A percentile compares a stretch with the other conserved stretches of the same genome.
phyloP scores from a whole-genome alignment of 2,797 vertebrate species.

The Alauda arvensis region DNA sequence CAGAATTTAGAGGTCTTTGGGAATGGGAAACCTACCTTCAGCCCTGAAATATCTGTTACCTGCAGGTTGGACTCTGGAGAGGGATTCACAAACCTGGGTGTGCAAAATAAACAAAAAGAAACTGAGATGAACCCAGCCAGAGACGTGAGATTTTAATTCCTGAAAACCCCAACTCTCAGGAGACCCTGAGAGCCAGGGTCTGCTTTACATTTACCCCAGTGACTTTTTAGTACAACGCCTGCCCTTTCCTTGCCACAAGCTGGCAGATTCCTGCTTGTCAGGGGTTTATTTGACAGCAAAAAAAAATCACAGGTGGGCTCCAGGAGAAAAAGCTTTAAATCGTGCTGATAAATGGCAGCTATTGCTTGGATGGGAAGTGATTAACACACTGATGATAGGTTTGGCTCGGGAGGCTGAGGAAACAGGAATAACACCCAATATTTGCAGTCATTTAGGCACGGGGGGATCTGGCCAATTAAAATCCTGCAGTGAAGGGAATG shows the following conservation, averaged over 20 bases:
- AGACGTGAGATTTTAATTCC: neutral
- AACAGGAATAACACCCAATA: neutral
- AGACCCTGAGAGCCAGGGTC: neutral
- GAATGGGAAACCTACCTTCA: neutral
- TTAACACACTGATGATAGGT: neutral
- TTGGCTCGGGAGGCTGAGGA: neutral
- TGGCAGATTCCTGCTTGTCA: neutral
- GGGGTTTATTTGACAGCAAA: neutral
- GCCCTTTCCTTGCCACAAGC: neutral
- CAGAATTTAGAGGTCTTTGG: neutral
- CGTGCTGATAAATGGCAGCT: neutral
- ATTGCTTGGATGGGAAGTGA: neutral
- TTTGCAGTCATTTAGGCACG: neutral
- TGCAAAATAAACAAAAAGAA: neutral
- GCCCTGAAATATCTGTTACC: neutral
- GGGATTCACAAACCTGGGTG: neutral
- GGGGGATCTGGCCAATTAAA: conserved; percentile 40
- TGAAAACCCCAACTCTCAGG: rapidly evolving
- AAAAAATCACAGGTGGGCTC: neutral
- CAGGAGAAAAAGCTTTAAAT: neutral
- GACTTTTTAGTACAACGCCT: neutral
- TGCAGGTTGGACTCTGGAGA: neutral
- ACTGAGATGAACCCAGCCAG: neutral
- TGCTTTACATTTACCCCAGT: neutral
- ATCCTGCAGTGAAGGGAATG: neutral